Evolutionary conservation across 2,888 invertebrate genomes (phyloP).

Genomic region (Helleia helle): DNA sequence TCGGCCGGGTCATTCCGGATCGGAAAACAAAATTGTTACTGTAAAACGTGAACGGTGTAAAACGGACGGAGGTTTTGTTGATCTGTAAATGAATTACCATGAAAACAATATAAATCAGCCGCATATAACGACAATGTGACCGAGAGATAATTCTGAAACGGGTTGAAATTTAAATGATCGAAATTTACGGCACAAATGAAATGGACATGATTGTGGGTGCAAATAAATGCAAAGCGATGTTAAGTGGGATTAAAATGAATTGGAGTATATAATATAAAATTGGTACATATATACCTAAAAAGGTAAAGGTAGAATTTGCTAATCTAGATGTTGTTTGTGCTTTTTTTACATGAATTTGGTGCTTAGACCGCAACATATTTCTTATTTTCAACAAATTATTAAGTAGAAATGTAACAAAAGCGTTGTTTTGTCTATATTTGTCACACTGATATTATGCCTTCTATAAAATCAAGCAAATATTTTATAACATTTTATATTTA

Average conservation of each 20-base stretch:
- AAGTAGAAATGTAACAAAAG: too few relatives aligned
- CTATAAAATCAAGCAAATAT: too few relatives aligned
- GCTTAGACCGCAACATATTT: too few relatives aligned
- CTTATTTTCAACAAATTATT: too few relatives aligned
- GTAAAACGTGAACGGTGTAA: conserved; percentile 4
- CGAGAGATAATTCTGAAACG: conserved; percentile 12
- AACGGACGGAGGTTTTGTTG: conserved; percentile 9
- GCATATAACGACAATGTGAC: conserved; percentile 12
- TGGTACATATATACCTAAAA: too few relatives aligned
- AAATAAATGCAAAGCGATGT: conserved; percentile 9
- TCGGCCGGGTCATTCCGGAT: conserved; percentile 5
- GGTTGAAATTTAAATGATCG: conserved; percentile 14
- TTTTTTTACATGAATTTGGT: too few relatives aligned
- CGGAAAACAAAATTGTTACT: conserved; percentile 5
- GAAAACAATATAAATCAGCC: conserved; percentile 13
- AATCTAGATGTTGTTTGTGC: too few relatives aligned
- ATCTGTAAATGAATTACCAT: conserved; percentile 12
- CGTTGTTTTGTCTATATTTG: too few relatives aligned
- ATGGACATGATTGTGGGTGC: conserved; percentile 9
- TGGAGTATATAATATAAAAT: not conserved
- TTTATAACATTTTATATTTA: too few relatives aligned
- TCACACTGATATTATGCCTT: too few relatives aligned
- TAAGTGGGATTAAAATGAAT: conserved; percentile 5
- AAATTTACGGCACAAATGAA: conserved; percentile 11
- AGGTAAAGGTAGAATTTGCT: too few relatives aligned